Evolutionary conservation across 35 echinoderm and acorn worm species (phyloP).

Genomic region (Ptychodera flava): DNA sequence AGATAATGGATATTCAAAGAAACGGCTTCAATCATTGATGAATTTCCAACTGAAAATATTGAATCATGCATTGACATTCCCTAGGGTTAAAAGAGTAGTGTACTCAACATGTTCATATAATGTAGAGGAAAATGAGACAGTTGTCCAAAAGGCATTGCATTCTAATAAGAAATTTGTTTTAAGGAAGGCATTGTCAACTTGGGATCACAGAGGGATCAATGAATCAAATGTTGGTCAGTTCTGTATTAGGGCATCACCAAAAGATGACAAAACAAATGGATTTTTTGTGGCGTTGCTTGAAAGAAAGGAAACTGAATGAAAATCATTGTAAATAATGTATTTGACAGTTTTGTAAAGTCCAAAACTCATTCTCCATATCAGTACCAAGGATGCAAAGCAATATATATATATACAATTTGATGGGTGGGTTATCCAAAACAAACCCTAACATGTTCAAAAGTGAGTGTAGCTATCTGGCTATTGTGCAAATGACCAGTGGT

Average conservation of each 20-base stretch:
- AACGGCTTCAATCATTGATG: constrained; percentile 45
- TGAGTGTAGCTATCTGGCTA: too few relatives aligned
- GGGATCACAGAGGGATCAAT: constrained; percentile 19
- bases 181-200: constrained; percentile 26
- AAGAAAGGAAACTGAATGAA: too few relatives aligned
- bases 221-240: background rate
- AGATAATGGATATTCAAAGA: constrained; percentile 2
- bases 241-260: constrained; percentile 56
- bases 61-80: constrained; percentile 76
- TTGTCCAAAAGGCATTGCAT: constrained; percentile 48
- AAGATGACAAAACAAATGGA: constrained; percentile 67
- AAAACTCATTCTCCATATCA: too few relatives aligned
- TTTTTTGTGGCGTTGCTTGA: constrained; percentile 89
- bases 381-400: too few relatives aligned
- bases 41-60: constrained; percentile 54
- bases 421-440: too few relatives aligned
- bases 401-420: too few relatives aligned
- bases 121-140: constrained; percentile 75
- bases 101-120: constrained; percentile 89
- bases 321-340: too few relatives aligned
- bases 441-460: too few relatives aligned
- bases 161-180: constrained; percentile 44
- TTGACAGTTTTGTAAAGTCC: too few relatives aligned
- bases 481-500: too few relatives aligned
- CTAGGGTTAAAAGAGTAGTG: constrained; percentile 60